These are phyloP conservation scores for Bombus polaris DNA, from an alignment of 1,140 invertebrate species.

Conservation along the genomic window DNA sequence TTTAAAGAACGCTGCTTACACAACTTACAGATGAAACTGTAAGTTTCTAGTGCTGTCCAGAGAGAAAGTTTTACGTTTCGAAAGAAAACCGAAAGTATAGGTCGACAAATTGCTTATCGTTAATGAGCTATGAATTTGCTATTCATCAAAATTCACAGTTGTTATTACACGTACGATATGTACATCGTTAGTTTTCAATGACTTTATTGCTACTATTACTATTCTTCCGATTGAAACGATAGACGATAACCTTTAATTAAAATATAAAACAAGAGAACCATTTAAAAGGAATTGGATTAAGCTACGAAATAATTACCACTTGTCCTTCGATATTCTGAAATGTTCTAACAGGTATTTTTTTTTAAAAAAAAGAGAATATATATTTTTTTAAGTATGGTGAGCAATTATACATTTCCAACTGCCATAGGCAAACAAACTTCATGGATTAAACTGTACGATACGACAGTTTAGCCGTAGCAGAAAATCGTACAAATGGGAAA, in stretches of 20 bases:
- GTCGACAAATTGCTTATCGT: too few relatives aligned
- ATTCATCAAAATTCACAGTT: neutral
- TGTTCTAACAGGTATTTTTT: too few relatives aligned
- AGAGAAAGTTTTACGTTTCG: too few relatives aligned
- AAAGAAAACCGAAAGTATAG: too few relatives aligned
- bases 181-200: neutral
- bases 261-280: neutral
- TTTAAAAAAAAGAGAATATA: neutral
- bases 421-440: neutral
- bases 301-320: neutral
- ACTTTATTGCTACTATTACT: accelerated
- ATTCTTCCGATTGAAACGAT: neutral
- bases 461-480: neutral
- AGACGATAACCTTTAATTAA: neutral
- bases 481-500: neutral
- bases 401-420: neutral
- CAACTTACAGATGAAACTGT: too few relatives aligned
- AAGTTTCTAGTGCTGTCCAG: too few relatives aligned
- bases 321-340: neutral
- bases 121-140: neutral
- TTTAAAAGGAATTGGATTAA: neutral
- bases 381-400: too few relatives aligned
- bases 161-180: too few relatives aligned
- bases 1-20: too few relatives aligned
- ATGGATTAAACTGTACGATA: neutral